phyloP scores from a whole-genome alignment of 2,888 invertebrate species.

The Scaptomyza parva region DNA sequence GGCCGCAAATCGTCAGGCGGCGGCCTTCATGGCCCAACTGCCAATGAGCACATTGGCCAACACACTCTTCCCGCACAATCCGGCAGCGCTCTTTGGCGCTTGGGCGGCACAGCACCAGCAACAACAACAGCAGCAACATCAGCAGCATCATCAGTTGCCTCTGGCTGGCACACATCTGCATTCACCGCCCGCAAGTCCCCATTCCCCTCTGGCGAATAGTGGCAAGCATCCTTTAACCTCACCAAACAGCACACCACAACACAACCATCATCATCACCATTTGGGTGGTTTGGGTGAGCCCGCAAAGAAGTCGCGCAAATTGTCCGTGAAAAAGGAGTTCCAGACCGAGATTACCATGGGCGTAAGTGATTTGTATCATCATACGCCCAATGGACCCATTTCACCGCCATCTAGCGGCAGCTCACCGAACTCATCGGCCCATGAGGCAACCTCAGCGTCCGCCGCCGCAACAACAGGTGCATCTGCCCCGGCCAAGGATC shows the following conservation, averaged over 20 bases:
- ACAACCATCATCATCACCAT: slow-evolving; percentile 34
- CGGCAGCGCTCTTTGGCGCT: slow-evolving; percentile 82
- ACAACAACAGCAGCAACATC: slow-evolving; percentile 59
- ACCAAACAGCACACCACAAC: slow-evolving; percentile 71
- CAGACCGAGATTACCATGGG: slow-evolving; percentile 82
- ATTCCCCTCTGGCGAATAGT: slow-evolving; percentile 74
- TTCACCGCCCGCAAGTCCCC: slow-evolving; percentile 83
- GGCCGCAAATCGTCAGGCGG: slow-evolving; percentile 84
- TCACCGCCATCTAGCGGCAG: slow-evolving; percentile 87
- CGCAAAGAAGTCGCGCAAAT: slow-evolving; percentile 81
- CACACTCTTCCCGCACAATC: slow-evolving; percentile 84
- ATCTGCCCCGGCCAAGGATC: slow-evolving; percentile 83
- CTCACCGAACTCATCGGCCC: slow-evolving; percentile 85
- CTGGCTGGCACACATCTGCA: slow-evolving; percentile 75
- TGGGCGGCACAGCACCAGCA: slow-evolving; percentile 80
- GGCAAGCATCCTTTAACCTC: slow-evolving; percentile 71
- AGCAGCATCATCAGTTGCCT: slow-evolving; percentile 48
- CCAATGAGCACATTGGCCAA: slow-evolving; percentile 84
- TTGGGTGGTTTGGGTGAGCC: slow-evolving; percentile 62
- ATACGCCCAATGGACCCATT: slow-evolving; percentile 84
- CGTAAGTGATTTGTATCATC: slow-evolving; percentile 77
- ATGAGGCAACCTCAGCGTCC: slow-evolving; percentile 48
- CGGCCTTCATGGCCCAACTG: slow-evolving; percentile 84
- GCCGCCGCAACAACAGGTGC: slow-evolving; percentile 9
- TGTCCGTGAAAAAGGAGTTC: slow-evolving; percentile 83